Base-by-base conservation (phyloP, 1,140 invertebrate genomes). In the Hylaeus anthracinus region DNA sequence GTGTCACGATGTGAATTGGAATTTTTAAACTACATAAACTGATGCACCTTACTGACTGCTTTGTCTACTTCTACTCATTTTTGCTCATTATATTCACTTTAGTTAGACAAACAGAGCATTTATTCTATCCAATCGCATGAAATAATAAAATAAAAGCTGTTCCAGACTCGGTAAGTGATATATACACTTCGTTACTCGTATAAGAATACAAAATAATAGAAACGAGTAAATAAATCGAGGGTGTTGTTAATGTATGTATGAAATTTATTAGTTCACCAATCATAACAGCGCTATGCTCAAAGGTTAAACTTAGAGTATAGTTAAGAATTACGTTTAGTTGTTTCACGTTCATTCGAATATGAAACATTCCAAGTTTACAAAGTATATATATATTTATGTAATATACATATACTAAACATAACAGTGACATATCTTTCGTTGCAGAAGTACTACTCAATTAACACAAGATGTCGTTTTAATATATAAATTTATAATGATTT, bases 401-500 rank as follows among this genome's bases (percentile, higher is more conserved):
- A 26, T 26, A 26, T 26, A 26, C 26, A 26, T 37, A 65, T 61
- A 61, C 3, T 77, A 78, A 72, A 48, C 45, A 73, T 55, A 79
- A 48, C 48, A 71, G 63, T 64, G 41, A 79, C 26, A 55, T 65
- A 65, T 56, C 64, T 55, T 55, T 48, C 15, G 55, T 73, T 79
- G 37, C 71, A 43, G 53, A 73, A 79, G 10, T 67, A 51, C 39
- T 73, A 84, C 70, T 79, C 6, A 83, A 84, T 53, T 51, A 84
- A 63, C 63, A 69, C 51, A 74, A 79, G 60, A 79, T 74, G 74
- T 74, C 39, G 41, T 83, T 53, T 79, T 73, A 48, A 79, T 86
- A 69, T 86, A 89, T 83, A 88, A 90, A 88, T 87, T 90, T 89
- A 87, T 85, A 88, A 82, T 88, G 75, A 72, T 87, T 88, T 87